These are phyloP conservation scores for Parascotia fuliginaria DNA, from an alignment of 2,888 invertebrate genomes.

Conservation along the genomic window DNA sequence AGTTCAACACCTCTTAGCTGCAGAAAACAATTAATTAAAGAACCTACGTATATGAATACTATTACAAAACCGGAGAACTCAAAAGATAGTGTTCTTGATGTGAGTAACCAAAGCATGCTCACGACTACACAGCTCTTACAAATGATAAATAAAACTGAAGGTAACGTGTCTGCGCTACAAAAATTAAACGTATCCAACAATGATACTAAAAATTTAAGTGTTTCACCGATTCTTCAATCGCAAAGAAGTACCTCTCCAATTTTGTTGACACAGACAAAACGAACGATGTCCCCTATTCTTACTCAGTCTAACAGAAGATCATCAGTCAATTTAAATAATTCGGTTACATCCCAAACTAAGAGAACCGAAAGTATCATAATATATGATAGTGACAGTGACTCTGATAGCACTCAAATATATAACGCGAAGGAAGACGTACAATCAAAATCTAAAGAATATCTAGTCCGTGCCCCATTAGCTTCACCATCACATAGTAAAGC, in stretches of 20 bases:
- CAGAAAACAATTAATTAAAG: slow-evolving; percentile 53
- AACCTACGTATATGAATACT: slow-evolving; percentile 33
- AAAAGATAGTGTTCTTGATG: slow-evolving; percentile 43
- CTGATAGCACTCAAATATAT: slow-evolving; percentile 58
- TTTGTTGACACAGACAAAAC: slow-evolving; percentile 40
- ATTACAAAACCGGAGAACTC: slow-evolving; percentile 21
- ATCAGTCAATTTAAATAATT: slow-evolving; percentile 19
- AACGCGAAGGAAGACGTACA: slow-evolving; percentile 40
- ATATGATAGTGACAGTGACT: slow-evolving; percentile 73
- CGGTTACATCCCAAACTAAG: slow-evolving; percentile 21
- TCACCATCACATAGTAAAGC: not conserved
- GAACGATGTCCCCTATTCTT: slow-evolving; percentile 68
- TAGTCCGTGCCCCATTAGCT: not conserved
- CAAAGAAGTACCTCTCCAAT: slow-evolving; percentile 9
- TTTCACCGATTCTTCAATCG: slow-evolving; percentile 65
- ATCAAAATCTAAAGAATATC: not conserved
- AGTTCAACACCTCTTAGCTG: slow-evolving; percentile 53
- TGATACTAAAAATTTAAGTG: slow-evolving; percentile 49
- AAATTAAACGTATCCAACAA: slow-evolving; percentile 11
- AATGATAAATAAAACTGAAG: slow-evolving; percentile 69
- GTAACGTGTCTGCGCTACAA: slow-evolving; percentile 33
- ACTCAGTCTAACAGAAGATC: slow-evolving; percentile 66
- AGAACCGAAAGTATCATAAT: slow-evolving; percentile 62
- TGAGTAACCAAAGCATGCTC: slow-evolving; percentile 70
- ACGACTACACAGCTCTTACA: slow-evolving; percentile 79